Evolutionary conservation across 1,140 invertebrate genomes (phyloP), one percentile per base, ranked within the genome.

Genomic region (Lerema accius): DNA sequence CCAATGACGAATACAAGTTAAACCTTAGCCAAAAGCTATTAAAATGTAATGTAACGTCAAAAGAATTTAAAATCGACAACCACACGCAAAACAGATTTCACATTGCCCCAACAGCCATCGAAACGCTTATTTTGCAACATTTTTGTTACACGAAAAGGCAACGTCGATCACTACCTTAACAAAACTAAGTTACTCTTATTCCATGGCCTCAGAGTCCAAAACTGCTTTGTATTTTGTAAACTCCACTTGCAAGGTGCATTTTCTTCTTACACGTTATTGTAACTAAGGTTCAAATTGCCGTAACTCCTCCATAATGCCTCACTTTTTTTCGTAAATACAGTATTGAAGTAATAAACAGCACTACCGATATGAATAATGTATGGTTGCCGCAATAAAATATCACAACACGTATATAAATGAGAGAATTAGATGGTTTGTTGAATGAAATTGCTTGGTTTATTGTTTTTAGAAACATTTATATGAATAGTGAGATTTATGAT

Each of bases 331-430:
- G 15, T 14, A 58, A 58, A 58, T 58, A 58, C 55, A 58, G 23
- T 40, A 40, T 55, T 42, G 35, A 46, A 35, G 42, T 35, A 58
- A 58, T 58, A 58, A 58, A 58, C 55, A 58, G 53, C 45, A 45
- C 53, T 11, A 26, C 6, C 40, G 42, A 58, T 58, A 42, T 58
- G 55, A 58, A 58, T 58, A 58, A 58, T 58, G 55, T 58, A 58
- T 58, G 14, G 40, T 23, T 19, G 55, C 17, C n/a, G 45, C 55
- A 35, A 58, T 58, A 46, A 58, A 58, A 58, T 58, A 58, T 35
- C 55, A 23, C n/a, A 45, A 58, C 55, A 35, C 39, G 55, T 46
- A 37, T 46, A 58, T 46, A 58, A 58, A 58, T 46, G 55, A n/a
- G 42, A 42, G 53, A 35, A 43, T 58, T 35, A 58, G 55, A 58